Percentiles rank a stretch among this genome's conserved stretches.
Evolutionary conservation across 2,888 invertebrate species (phyloP).

Genomic region (Bellardia bayeri): DNA sequence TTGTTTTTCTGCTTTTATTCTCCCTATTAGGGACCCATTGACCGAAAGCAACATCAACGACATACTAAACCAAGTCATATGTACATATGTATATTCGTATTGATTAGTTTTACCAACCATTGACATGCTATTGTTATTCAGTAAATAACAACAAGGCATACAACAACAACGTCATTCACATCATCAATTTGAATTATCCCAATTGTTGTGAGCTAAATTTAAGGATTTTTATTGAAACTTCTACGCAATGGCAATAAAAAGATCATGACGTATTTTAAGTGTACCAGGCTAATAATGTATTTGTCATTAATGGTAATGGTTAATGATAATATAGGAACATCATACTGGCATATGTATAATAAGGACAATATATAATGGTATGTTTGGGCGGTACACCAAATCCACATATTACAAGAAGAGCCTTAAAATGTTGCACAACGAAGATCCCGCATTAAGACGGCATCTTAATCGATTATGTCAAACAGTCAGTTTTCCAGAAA

Average conservation of each 20-base stretch:
- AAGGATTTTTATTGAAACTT: slow-evolving; percentile 64
- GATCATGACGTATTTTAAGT: slow-evolving; percentile 29
- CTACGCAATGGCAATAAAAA: slow-evolving; percentile 59
- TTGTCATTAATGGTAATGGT: not conserved
- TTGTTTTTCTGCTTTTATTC: not conserved
- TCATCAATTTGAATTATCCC: slow-evolving; percentile 45
- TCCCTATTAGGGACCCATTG: slow-evolving; percentile 33
- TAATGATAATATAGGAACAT: not conserved
- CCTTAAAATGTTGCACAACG: too few species aligned
- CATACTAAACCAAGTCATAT: slow-evolving; percentile 1
- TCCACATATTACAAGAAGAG: too few species aligned
- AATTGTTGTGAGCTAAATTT: slow-evolving; percentile 32
- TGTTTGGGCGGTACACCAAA: too few species aligned
- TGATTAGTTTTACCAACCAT: slow-evolving; percentile 43
- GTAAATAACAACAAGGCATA: slow-evolving; percentile 1
- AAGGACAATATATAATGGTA: too few species aligned
- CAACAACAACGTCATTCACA: slow-evolving; percentile 21
- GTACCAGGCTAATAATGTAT: slow-evolving; percentile 23
- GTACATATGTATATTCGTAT: not conserved
- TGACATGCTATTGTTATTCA: slow-evolving; percentile 40
- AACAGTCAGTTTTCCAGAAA: too few species aligned
- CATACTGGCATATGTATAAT: not conserved
- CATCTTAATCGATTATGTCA: too few species aligned
- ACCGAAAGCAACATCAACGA: slow-evolving; percentile 3
- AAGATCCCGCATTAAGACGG: too few species aligned